Conservation (phyloP, 2,113 vertebrate genomes). For the Brachyhypopomus occidentalis region DNA sequence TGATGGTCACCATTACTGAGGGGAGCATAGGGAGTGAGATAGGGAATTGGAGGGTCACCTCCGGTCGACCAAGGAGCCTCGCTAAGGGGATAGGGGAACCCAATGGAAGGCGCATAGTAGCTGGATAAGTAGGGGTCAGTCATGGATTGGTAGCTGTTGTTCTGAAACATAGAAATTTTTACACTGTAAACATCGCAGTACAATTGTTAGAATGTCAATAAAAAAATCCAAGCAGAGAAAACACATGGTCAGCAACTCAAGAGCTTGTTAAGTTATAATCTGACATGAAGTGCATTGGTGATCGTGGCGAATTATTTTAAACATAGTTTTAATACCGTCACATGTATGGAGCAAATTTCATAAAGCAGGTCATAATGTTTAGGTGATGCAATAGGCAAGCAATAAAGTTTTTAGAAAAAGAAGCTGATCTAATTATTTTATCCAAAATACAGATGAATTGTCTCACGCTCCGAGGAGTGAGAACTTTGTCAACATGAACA, state of each 20-base stretch:
- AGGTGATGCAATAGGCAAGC: too few relatives aligned
- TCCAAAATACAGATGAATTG: too few relatives aligned
- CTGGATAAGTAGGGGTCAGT: constrained; percentile 95
- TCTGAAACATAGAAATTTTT: constrained; percentile 73
- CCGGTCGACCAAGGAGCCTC: constrained; percentile 98
- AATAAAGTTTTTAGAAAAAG: too few relatives aligned
- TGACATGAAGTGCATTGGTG: too few relatives aligned
- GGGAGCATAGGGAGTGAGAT: constrained; percentile 95
- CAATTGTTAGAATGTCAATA: constrained; percentile 25
- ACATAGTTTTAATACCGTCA: too few relatives aligned
- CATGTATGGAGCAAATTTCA: too few relatives aligned
- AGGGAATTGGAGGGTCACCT: constrained; percentile 94
- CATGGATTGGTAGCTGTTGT: constrained; percentile 97
- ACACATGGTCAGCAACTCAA: background rate
- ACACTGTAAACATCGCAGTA: too few relatives aligned
- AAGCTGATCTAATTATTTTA: too few relatives aligned
- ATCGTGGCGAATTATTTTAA: too few relatives aligned
- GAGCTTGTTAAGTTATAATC: background rate
- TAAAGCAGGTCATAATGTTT: too few relatives aligned
- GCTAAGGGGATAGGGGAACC: constrained; percentile 94
- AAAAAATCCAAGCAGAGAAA: background rate
- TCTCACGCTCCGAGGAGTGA: too few relatives aligned
- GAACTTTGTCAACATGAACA: too few relatives aligned
- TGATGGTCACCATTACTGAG: constrained; percentile 97
- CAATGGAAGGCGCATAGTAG: constrained; percentile 96